phyloP scores from a whole-genome alignment of 2,797 vertebrate species.

The Discoglossus pictus region DNA sequence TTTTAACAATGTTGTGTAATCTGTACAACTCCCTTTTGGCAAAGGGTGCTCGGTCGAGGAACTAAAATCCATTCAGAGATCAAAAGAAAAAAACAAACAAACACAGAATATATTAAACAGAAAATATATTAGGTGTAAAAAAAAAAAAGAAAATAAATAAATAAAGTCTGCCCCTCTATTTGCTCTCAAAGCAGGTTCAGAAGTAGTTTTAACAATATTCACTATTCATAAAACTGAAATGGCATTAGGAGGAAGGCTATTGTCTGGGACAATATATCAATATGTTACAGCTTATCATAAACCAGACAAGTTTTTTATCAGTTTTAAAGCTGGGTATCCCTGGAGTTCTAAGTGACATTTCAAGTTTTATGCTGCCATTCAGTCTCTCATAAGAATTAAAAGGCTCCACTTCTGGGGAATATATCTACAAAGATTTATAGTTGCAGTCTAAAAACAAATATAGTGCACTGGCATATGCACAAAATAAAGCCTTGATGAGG shows the following conservation, averaged over 20 bases:
- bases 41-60: conserved; percentile 12
- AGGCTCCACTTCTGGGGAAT: conserved; percentile 49
- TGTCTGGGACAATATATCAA: conserved; percentile 62
- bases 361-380: conserved; percentile 58
- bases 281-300: conserved; percentile 61
- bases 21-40: conserved; percentile 18
- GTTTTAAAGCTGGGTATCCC: conserved; percentile 59
- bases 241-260: conserved; percentile 60
- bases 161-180: conserved; percentile 29
- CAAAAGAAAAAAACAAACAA: conserved; percentile 18
- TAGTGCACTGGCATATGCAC: conserved; percentile 1
- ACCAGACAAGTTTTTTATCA: conserved; percentile 60
- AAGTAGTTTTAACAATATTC: conserved; percentile 60
- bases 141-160: conserved; percentile 43
- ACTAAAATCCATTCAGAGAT: conserved; percentile 16
- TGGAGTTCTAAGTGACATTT: conserved; percentile 67
- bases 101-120: conserved; percentile 15
- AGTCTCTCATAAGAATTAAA: conserved; percentile 58
- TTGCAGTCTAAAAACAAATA: conserved; percentile 42
- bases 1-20: conserved; percentile 21
- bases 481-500: conserved; percentile 27
- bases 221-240: conserved; percentile 65
- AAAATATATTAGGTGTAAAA: conserved; percentile 24
- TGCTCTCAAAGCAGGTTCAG: conserved; percentile 39
- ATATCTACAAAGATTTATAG: conserved; percentile 44